Base-by-base conservation (phyloP, 2,797 vertebrate genomes). In the Gambelia wislizenii region DNA sequence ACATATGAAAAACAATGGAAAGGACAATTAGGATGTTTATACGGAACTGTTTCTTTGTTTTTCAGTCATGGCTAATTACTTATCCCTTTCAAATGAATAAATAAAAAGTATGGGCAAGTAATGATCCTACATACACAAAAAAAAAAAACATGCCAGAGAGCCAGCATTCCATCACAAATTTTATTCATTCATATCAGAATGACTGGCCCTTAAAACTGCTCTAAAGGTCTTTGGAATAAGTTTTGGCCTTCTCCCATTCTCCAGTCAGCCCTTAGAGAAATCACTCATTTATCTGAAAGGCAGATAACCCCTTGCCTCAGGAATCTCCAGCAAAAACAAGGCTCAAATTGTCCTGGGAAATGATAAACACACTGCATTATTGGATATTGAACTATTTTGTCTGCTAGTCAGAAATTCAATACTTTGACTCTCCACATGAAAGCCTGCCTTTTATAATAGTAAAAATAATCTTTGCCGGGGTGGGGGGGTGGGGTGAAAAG, bases 381-480 rank as follows among this genome's bases (percentile, higher is more conserved):
- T 84, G 81, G 74, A 56, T 89, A 87, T 79, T 82, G 54, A 84
- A 89, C 84, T 89, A 87, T 89, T 84, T 84, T 80, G 87, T 54
- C 75, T 47, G 54, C 78, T 84, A 67, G 54, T 83, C 87, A 87
- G 74, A 88, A 91, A 89, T 72, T 80, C 80, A 86, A 89, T 64
- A 79, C 16, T 18, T 86, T 88, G 61, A 87, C 75, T 84, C 52
- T 12, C 44, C 61, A 75, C 39, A 56, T 74, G 64, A 87, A 91
- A 87, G 74, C 67, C 10, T 80, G 67, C 30, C n/a, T 70, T 89
- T 87, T 33, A 84, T 42, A 74, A 61, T 52, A 12, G 47, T 33
- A 44, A 80, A 86, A 78, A 64, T 85, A 27, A 27, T 20, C 44
- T 81, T n/a, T 69, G 20, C 49, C 77, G 2, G 64, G 27, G 27